Evolutionary conservation across 2,888 invertebrate species (phyloP).

Genomic region (Cantharis rufa): DNA sequence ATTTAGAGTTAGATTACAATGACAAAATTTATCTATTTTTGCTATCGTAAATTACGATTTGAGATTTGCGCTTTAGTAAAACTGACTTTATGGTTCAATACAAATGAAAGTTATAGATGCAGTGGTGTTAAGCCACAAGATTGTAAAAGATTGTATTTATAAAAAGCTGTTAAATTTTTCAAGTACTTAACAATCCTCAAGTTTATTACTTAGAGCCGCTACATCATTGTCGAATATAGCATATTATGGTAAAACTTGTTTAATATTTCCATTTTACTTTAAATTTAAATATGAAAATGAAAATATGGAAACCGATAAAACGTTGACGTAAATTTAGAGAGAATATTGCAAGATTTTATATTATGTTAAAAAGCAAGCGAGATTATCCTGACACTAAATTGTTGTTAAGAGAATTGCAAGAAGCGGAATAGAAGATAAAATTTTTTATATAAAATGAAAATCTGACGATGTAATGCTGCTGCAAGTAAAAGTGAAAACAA

Average conservation of each 20-base stretch:
- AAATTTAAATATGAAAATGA: slow-evolving; percentile 13
- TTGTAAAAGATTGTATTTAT: not conserved
- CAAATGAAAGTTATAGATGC: not conserved
- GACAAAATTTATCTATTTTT: slow-evolving; percentile 26
- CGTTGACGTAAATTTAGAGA: slow-evolving; percentile 21
- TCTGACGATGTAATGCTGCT: slow-evolving; percentile 11
- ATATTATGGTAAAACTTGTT: not conserved
- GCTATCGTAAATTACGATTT: slow-evolving; percentile 25
- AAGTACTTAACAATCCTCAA: not conserved
- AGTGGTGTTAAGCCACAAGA: not conserved
- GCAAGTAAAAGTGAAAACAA: not conserved
- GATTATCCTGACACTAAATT: slow-evolving; percentile 27
- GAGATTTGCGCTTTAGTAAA: slow-evolving; percentile 14
- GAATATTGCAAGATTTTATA: slow-evolving; percentile 25
- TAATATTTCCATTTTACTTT: not conserved
- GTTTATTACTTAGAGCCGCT: not conserved
- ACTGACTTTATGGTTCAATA: not conserved
- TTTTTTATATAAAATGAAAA: slow-evolving; percentile 22
- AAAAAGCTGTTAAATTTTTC: not conserved
- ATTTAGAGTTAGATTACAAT: slow-evolving; percentile 30
- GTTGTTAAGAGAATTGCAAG: slow-evolving; percentile 25
- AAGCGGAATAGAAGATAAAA: slow-evolving; percentile 22
- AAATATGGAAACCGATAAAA: slow-evolving; percentile 25
- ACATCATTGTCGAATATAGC: not conserved
- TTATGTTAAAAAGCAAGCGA: slow-evolving; percentile 28